Evolutionary conservation across 2,113 vertebrate species (phyloP).

Genomic region (Coptodon bakossiorum): DNA sequence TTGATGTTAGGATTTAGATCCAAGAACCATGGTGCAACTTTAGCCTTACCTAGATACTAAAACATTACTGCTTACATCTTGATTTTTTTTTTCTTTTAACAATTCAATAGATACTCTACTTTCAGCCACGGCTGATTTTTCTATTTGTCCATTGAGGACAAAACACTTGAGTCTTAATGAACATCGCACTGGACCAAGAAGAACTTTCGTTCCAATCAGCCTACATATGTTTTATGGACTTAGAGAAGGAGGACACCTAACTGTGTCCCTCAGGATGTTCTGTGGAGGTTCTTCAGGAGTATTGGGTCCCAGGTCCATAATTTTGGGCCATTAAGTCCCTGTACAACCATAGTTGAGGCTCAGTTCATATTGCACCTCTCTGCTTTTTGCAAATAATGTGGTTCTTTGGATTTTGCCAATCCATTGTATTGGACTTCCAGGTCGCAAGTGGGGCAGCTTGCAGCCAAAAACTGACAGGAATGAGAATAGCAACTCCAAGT

Average conservation of each 20-base stretch:
- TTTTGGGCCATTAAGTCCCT: not conserved
- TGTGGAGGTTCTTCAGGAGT: not conserved
- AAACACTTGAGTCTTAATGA: not conserved
- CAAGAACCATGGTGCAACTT: not conserved
- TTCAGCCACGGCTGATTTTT: not conserved
- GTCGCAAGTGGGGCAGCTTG: not conserved
- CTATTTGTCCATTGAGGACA: not conserved
- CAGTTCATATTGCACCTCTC: not conserved
- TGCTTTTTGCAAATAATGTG: not conserved
- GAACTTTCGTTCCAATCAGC: not conserved
- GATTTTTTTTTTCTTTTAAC: not conserved
- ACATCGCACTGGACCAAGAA: not conserved
- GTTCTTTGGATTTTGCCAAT: not conserved
- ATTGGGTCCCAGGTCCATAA: not conserved
- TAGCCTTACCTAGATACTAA: not conserved
- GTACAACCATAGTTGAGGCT: not conserved
- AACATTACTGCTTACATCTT: not conserved
- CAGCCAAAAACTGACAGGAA: not conserved
- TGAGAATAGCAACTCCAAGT: not conserved
- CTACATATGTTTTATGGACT: not conserved
- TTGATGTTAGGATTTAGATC: not conserved
- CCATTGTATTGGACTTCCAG: not conserved
- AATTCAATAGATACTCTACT: not conserved
- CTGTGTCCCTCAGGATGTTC: not conserved
- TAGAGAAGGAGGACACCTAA: rapidly evolving